A percentile compares a stretch with the other conserved stretches of the same genome.
phyloP scores from a whole-genome alignment of 2,797 vertebrate genomes.

The Poeciliopsis turneri region DNA sequence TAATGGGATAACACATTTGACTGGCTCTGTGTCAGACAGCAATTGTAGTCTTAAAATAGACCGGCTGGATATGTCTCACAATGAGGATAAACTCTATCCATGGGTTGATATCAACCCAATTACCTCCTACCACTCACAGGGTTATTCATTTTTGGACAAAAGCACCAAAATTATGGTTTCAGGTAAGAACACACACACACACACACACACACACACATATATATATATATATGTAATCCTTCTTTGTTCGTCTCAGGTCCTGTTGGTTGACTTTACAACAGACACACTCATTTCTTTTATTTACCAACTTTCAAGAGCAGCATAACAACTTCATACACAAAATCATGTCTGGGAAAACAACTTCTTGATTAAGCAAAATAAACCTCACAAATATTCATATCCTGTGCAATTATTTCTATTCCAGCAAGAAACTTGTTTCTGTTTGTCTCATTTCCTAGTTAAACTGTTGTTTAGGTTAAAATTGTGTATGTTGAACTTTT shows the following conservation, averaged over 20 bases:
- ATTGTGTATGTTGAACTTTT: background rate
- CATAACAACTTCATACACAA: too few species aligned
- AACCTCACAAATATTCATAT: background rate
- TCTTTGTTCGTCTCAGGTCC: too few species aligned
- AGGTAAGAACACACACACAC: conserved; percentile 19
- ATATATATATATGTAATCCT: background rate
- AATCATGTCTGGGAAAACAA: too few species aligned
- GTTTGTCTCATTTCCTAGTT: background rate
- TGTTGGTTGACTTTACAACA: too few species aligned
- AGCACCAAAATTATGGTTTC: conserved; percentile 50
- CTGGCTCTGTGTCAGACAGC: conserved; percentile 14
- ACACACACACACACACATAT: too few species aligned
- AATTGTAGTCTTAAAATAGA: conserved; percentile 70
- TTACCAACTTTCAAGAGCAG: too few species aligned
- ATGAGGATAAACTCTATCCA: conserved; percentile 58
- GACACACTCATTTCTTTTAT: too few species aligned
- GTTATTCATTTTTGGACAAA: conserved; percentile 35
- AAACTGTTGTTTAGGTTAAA: background rate
- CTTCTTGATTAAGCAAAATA: too few species aligned
- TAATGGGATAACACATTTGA: conserved; percentile 42
- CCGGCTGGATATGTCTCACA: conserved; percentile 37
- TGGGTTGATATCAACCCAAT: conserved; percentile 69
- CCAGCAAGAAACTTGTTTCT: background rate
- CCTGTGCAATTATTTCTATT: background rate
- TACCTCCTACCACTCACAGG: conserved; percentile 29